Evolutionary conservation across 2,113 vertebrate genomes (phyloP).

Genomic region (Egretta garzetta): DNA sequence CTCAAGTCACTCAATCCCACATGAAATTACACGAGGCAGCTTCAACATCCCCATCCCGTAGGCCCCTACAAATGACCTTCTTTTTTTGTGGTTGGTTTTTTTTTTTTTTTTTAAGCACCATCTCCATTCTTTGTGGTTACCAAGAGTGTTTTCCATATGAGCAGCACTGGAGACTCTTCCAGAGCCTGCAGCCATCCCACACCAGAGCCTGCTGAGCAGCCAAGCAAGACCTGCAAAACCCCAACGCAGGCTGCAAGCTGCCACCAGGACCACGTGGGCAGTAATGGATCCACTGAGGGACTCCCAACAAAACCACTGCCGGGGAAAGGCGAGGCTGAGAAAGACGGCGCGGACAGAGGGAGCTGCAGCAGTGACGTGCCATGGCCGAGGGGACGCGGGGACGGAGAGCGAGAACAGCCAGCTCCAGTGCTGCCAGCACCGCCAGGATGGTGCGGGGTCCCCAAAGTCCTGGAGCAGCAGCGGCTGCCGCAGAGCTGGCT

Average conservation of each 20-base stretch:
- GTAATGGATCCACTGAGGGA: not conserved
- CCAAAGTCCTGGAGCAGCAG: not conserved
- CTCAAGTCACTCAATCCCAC: not conserved
- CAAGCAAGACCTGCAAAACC: not conserved
- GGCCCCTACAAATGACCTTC: not conserved
- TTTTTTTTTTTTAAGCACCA: not conserved
- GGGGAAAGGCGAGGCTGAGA: not conserved
- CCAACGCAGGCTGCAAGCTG: not conserved
- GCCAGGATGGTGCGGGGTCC: not conserved
- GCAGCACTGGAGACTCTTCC: constrained; percentile 1
- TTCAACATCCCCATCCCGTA: not conserved
- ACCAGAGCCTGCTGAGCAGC: not conserved
- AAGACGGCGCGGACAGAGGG: accelerated
- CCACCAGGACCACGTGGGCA: not conserved
- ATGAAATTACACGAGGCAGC: accelerated
- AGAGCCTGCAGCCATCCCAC: constrained; percentile 11
- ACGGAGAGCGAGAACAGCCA: not conserved
- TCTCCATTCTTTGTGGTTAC: not conserved
- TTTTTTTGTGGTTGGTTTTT: not conserved
- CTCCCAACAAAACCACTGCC: accelerated
- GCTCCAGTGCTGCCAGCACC: not conserved
- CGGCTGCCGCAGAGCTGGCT: not conserved
- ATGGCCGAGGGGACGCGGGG: accelerated
- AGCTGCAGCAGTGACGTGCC: not conserved
- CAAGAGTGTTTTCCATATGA: not conserved